Evolutionary conservation across 1,140 invertebrate species (phyloP).

Genomic region (Gonioctena quinquepunctata): DNA sequence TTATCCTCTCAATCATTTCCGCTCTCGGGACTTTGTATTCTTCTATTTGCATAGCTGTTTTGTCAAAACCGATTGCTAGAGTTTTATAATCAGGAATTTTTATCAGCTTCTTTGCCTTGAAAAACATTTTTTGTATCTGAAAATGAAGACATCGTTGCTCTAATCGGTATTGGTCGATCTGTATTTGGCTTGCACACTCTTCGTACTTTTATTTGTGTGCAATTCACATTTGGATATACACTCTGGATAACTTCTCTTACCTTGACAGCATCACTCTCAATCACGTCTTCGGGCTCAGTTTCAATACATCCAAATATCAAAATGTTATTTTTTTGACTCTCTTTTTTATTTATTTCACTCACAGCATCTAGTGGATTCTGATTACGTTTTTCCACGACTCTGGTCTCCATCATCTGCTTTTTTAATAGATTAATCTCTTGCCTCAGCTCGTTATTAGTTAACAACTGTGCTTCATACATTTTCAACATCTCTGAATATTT

Average conservation of each 20-base stretch:
- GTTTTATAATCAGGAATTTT: background rate
- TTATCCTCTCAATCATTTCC: background rate
- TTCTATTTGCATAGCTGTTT: no score
- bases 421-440: no score
- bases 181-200: background rate
- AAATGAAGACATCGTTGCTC: background rate
- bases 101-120: no score
- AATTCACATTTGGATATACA: no score
- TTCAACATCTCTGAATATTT: background rate
- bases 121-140: background rate
- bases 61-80: background rate
- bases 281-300: background rate
- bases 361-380: no score
- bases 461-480: background rate
- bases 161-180: background rate
- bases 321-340: background rate
- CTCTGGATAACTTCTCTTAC: no score
- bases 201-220: background rate
- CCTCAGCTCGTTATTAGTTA: background rate
- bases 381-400: no score
- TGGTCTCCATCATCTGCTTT: no score
- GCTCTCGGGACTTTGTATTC: no score
- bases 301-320: background rate
- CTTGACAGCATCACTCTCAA: background rate
- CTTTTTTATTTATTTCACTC: background rate